These are phyloP conservation scores for Aphelenchoides fujianensis DNA, from an alignment of 1,140 invertebrate species.

Conservation along the genomic window DNA sequence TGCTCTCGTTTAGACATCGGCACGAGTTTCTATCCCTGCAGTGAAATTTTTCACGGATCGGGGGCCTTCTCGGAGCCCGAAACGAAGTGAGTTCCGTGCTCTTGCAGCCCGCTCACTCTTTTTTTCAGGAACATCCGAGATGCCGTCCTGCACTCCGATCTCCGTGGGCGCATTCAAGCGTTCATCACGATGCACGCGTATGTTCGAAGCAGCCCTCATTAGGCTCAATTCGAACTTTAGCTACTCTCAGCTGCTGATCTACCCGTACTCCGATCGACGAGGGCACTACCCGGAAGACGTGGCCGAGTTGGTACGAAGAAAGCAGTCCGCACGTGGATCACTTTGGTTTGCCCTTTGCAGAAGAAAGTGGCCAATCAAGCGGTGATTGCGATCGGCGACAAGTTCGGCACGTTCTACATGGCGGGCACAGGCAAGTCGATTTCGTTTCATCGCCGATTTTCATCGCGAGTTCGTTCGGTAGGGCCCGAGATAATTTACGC, in stretches of 20 bases:
- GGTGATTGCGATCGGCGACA: conserved; percentile 50
- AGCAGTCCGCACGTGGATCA: conserved; percentile 7
- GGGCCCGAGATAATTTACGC: conserved; percentile 62
- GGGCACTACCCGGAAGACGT: conserved; percentile 52
- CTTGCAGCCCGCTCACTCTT: background rate
- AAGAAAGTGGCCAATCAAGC: conserved; percentile 50
- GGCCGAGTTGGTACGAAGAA: conserved; percentile 52
- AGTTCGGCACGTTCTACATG: conserved; percentile 58
- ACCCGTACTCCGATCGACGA: conserved; percentile 56
- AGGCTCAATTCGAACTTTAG: background rate
- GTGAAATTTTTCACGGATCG: conserved; percentile 58
- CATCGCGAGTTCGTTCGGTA: conserved; percentile 18
- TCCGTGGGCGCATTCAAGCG: conserved; percentile 51
- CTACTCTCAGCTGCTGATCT: conserved; percentile 47
- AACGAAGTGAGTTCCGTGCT: conserved; percentile 27
- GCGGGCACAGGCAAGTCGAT: too few species aligned
- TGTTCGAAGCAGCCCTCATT: conserved; percentile 11
- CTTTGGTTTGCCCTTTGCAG: conserved; percentile 23
- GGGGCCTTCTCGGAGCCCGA: conserved; percentile 60
- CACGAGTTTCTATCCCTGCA: conserved; percentile 60
- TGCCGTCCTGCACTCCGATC: conserved; percentile 47
- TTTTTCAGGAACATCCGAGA: conserved; percentile 51
- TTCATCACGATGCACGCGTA: conserved; percentile 59
- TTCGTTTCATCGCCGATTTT: too few species aligned
- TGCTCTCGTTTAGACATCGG: conserved; percentile 35